phyloP scores from a whole-genome alignment of 2,113 vertebrate genomes.

The Meles meles region DNA sequence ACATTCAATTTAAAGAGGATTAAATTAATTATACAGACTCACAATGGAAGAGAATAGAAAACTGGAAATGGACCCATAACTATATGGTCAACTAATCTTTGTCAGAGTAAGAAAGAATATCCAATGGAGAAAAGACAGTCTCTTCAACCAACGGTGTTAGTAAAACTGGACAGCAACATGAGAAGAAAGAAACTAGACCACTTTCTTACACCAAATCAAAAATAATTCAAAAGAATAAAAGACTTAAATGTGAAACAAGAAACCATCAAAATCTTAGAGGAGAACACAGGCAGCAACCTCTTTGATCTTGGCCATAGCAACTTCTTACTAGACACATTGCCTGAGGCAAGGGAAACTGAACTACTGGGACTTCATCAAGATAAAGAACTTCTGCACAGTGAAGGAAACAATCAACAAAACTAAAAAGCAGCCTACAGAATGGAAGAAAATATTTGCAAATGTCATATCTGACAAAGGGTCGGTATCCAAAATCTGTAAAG shows the following conservation, averaged over 20 bases:
- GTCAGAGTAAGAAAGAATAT: neutral
- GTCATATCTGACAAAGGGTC: neutral
- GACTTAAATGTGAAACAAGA: neutral
- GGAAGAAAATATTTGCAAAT: neutral
- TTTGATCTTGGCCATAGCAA: neutral
- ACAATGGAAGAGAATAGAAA: neutral
- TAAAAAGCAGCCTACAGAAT: neutral
- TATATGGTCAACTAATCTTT: neutral
- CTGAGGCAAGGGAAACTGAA: neutral
- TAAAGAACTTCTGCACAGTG: neutral
- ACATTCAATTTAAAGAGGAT: neutral
- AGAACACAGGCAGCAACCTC: neutral
- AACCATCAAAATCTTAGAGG: neutral
- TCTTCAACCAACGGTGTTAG: neutral
- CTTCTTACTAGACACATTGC: neutral
- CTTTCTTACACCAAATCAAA: neutral
- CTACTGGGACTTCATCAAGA: neutral
- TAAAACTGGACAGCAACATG: neutral
- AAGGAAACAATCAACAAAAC: neutral
- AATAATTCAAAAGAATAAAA: neutral
- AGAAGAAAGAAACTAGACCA: neutral
- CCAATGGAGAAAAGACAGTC: neutral
- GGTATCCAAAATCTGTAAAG: neutral
- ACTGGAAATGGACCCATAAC: neutral
- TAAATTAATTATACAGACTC: neutral